These are phyloP conservation scores for Melanerpes formicivorus DNA, from an alignment of 2,113 vertebrate genomes.

Conservation along the genomic window DNA sequence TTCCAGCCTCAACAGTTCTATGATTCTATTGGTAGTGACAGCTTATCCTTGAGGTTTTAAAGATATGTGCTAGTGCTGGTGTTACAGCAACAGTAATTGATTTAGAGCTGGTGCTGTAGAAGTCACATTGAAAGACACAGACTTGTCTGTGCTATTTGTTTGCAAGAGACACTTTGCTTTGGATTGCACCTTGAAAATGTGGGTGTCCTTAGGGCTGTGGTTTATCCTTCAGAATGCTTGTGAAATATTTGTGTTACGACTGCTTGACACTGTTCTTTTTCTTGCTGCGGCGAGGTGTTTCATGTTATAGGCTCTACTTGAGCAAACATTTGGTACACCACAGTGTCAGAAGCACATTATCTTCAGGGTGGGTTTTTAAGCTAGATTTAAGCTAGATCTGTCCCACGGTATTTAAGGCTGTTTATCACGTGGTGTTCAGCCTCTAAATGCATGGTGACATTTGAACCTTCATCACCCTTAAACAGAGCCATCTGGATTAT, in stretches of 20 bases:
- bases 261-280: not conserved
- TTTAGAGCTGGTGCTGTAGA: not conserved
- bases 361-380: not conserved
- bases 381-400: not conserved
- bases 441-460: not conserved
- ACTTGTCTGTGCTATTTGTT: not conserved
- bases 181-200: not conserved
- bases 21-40: not conserved
- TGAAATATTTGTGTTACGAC: not conserved
- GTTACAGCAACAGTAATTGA: not conserved
- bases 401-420: not conserved
- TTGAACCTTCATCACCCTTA: not conserved
- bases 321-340: not conserved
- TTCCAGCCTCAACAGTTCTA: too few relatives aligned
- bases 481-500: rapidly evolving
- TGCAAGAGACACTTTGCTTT: not conserved
- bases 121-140: not conserved
- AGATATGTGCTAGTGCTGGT: not conserved
- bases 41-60: not conserved
- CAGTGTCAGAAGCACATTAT: not conserved
- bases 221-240: not conserved
- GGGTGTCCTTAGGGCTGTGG: not conserved
- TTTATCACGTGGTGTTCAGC: not conserved
- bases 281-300: not conserved
- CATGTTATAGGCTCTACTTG: not conserved